A percentile compares a stretch with the other conserved stretches of the same genome.
phyloP scores from a whole-genome alignment of 2,797 vertebrate species.

The Myotis pilosus region DNA sequence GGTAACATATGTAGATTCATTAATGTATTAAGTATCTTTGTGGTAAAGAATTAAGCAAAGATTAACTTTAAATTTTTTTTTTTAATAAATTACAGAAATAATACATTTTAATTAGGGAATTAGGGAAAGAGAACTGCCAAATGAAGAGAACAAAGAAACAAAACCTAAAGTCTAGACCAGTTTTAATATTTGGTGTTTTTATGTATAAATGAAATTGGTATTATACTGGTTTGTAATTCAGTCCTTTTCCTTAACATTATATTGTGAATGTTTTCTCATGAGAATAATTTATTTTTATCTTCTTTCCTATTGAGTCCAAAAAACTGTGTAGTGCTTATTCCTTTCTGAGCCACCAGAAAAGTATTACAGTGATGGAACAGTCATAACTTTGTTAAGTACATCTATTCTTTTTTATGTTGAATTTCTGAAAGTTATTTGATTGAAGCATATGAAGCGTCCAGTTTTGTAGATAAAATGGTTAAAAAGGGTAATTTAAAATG shows the following conservation, averaged over 20 bases:
- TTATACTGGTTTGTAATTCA: neutral
- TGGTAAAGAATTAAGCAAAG: conserved; percentile 39
- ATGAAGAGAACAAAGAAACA: neutral
- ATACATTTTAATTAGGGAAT: conserved; percentile 22
- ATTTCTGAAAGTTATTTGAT: conserved; percentile 27
- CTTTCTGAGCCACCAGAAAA: neutral
- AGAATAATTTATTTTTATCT: neutral
- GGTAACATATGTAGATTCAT: neutral
- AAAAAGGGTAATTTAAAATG: conserved; percentile 6
- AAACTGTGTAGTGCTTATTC: conserved; percentile 10
- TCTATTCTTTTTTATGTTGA: neutral
- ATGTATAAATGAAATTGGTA: neutral
- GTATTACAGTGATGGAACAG: neutral
- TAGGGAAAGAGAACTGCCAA: conserved; percentile 1
- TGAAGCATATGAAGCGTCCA: neutral
- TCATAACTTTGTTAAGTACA: neutral
- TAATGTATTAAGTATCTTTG: neutral
- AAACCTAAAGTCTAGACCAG: neutral
- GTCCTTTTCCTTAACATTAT: neutral
- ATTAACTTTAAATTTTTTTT: conserved; percentile 7
- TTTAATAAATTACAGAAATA: neutral
- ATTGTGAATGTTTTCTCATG: conserved; percentile 9
- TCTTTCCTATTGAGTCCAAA: conserved; percentile 26
- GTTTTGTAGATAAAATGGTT: conserved; percentile 27
- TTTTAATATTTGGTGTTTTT: conserved; percentile 3